Evolutionary conservation across 2,113 vertebrate genomes (phyloP).

Genomic region (Ictidomys tridecemlineatus): DNA sequence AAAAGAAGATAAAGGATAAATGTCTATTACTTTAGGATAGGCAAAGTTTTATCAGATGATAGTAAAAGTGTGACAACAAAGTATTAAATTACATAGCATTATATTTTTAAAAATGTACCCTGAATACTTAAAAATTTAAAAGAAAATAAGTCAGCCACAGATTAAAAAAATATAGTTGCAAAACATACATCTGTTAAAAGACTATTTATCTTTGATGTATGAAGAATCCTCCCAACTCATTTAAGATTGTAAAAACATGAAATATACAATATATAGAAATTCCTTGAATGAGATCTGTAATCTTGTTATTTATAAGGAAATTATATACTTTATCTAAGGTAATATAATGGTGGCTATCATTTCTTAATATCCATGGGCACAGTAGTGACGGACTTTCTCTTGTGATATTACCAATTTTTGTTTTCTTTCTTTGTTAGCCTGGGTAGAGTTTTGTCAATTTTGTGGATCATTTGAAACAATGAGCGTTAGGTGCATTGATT

Average conservation of each 20-base stretch:
- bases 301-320: background rate
- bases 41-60: background rate
- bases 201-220: background rate
- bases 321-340: background rate
- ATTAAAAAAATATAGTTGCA: background rate
- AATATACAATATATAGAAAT: background rate
- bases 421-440: background rate
- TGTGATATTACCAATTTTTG: background rate
- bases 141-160: background rate
- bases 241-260: background rate
- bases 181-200: background rate
- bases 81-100: background rate
- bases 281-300: background rate
- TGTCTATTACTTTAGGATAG: background rate
- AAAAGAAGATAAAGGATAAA: background rate
- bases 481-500: background rate
- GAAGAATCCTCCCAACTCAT: background rate
- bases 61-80: background rate
- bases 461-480: background rate
- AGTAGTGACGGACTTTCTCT: background rate
- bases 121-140: background rate
- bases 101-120: background rate
- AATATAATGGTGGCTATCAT: background rate
- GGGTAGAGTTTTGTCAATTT: background rate
- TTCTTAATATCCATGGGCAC: background rate